A percentile compares a stretch with the other conserved stretches of the same genome.
These are phyloP conservation scores for Alethe castanea DNA, from an alignment of 2,113 vertebrate genomes.

Conservation along the genomic window DNA sequence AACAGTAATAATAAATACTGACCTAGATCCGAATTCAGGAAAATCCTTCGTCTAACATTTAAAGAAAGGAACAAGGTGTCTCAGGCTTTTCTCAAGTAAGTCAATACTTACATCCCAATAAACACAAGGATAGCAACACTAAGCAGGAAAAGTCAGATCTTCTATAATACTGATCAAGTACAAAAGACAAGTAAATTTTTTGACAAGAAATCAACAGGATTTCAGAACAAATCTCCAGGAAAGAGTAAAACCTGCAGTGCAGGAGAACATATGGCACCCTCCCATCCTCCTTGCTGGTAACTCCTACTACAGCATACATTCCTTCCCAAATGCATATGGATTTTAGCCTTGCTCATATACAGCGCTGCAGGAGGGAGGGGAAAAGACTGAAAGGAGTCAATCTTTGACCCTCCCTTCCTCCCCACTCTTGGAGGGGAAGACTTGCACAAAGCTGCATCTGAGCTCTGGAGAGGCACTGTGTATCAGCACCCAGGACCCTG, in stretches of 20 bases:
- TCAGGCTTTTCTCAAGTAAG: neutral
- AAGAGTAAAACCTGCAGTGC: constrained; percentile 22
- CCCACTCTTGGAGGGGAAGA: neutral
- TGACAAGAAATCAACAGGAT: neutral
- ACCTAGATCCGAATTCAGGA: neutral
- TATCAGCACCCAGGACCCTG: neutral
- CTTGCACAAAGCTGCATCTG: neutral
- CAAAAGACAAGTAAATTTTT: neutral
- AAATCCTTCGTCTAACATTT: neutral
- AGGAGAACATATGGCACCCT: constrained; percentile 30
- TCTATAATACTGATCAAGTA: neutral
- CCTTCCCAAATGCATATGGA: neutral
- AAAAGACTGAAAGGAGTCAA: neutral
- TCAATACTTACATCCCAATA: neutral
- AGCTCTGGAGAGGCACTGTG: neutral
- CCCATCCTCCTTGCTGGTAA: neutral
- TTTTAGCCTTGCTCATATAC: constrained; percentile 26
- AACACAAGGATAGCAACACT: neutral
- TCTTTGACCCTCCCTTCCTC: neutral
- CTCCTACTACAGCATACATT: constrained; percentile 16
- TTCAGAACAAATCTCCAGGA: constrained; percentile 5
- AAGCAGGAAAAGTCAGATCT: neutral
- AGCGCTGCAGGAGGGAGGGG: neutral
- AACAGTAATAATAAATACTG: neutral
- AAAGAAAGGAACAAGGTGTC: neutral